Percentiles rank a stretch among this genome's conserved stretches.
phyloP scores from a whole-genome alignment of 2,113 vertebrate genomes.

The Amphilophus citrinellus region DNA sequence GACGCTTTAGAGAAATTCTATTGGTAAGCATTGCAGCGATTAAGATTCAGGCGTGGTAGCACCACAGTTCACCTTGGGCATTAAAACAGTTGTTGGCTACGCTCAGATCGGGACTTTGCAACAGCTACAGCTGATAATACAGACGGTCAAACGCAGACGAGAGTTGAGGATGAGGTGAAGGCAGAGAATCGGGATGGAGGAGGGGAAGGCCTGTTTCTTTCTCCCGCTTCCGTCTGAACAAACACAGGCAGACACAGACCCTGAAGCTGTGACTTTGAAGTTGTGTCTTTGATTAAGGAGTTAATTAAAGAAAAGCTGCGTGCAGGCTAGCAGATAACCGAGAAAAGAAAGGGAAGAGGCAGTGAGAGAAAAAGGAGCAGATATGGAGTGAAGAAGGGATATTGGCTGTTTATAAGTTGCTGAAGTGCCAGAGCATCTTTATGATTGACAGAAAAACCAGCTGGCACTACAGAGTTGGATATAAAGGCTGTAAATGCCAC shows the following conservation, averaged over 20 bases:
- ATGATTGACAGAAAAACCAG: conserved; percentile 51
- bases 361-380: conserved; percentile 1
- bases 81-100: conserved; percentile 47
- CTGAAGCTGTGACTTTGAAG: conserved; percentile 69
- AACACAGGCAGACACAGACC: conserved; percentile 24
- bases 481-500: conserved; percentile 4
- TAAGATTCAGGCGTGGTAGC: conserved; percentile 56
- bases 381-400: conserved; percentile 32
- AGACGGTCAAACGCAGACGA: background rate
- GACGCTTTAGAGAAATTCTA: conserved; percentile 23
- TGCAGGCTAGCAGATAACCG: conserved; percentile 48
- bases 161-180: conserved; percentile 34
- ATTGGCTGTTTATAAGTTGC: conserved; percentile 38
- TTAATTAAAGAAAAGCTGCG: conserved; percentile 66
- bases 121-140: conserved; percentile 18
- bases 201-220: background rate
- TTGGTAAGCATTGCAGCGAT: conserved; percentile 33
- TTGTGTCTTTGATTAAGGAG: conserved; percentile 68
- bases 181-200: background rate
- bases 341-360: conserved; percentile 9
- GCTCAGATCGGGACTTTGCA: background rate
- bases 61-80: conserved; percentile 55
- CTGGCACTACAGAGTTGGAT: conserved; percentile 29
- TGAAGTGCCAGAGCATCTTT: conserved; percentile 13
- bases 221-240: conserved; percentile 28